Base-by-base conservation (phyloP, 2,113 vertebrate genomes). In the Tursiops truncatus region DNA sequence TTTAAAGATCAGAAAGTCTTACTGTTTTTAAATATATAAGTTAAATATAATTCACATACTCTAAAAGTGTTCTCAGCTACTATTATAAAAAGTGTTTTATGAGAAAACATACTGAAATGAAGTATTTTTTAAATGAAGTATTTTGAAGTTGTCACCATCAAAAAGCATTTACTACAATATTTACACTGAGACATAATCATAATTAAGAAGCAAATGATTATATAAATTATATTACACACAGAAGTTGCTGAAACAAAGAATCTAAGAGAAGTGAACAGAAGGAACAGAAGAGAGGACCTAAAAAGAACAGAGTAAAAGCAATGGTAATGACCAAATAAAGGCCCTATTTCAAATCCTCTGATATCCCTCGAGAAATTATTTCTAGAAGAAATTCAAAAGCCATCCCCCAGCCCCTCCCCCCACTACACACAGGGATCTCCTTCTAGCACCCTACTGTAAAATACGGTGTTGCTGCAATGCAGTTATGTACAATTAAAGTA, bases 161-260 rank as follows among this genome's bases (percentile, higher is more conserved):
- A 94, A 53, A 94, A 76, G 47, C 56, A 47, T 81, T 73, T 85
- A 74, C 31, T 79, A 85, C 44, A 25, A 79, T 83, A 74, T 33
- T 92, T 74, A 94, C 68, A 83, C 5, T 82, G 41, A 79, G 25
- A 62, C 15, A 73, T 44, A 81, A 80, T 53, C 63, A 73, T 53
- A 93, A 86, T 90, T 92, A 97, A 90, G 67, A 25, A 87, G 60
- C 71, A 89, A 96, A 85, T 10, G 31, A 92, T 90, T 82, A 93
- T 3, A 91, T 47, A 65, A 82, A 93, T 87, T 36, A 63, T 82
- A 58, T 33, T 73, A 89, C 8, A 91, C 6, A 74, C 15, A 90
- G 44, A 81, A 82, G 25, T 76, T 92, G 56, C 73, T 76, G 25
- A 92, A 97, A 85, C 15, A 80, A 92, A 95, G 26, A 89, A 80